Evolutionary conservation across 2,888 invertebrate species (phyloP), one percentile per base, ranked within the genome.

Genomic region (Gastrophysa polygoni): DNA sequence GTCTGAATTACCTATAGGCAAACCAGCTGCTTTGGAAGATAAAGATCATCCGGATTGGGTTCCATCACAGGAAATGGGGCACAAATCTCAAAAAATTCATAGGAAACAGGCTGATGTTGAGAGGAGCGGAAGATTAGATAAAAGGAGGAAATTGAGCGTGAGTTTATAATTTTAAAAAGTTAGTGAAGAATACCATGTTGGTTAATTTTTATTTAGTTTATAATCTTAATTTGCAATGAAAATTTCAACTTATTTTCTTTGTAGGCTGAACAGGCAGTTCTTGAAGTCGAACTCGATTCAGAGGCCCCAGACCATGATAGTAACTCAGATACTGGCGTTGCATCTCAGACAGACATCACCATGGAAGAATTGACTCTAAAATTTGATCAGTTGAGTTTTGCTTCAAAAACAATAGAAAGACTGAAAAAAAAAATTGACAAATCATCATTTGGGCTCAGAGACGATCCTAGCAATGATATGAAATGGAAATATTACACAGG

Each of bases 401-500:
- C 47, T 7, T 57, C 57, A 29, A 57, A 47, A 14, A 57, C 29
- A 20, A 32, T 57, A 32, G 29, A 21, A 43, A 28, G 29, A 20
- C 44, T 44, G 1, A 29, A 46, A 44, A 24, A 32, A 29, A 48
- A 48, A 50, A 20, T 57, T 34, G 32, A 57, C 34, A 56, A 20
- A 21, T 34, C 56, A 38, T 50, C 61, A 43, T 57, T 61, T 56
- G 50, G 56, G 21, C 56, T 61, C 21, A 49, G 4, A 29, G 38
- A 56, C 14, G 56, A 61, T 17, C 20, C 47, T 28, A 51, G 1
- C 3, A 57, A 61, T 47, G 51, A 50, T 28, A 34, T 32, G 16
- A 61, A 61, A 29, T 61, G 60, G 60, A 61, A 28, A 28, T 61
- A 56, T 50, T 61, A 61, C 18, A 56, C 57, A 38, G 61, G 61